phyloP scores from a whole-genome alignment of 53 echinoderm and acorn worm species.

The Stichopus horrens region DNA sequence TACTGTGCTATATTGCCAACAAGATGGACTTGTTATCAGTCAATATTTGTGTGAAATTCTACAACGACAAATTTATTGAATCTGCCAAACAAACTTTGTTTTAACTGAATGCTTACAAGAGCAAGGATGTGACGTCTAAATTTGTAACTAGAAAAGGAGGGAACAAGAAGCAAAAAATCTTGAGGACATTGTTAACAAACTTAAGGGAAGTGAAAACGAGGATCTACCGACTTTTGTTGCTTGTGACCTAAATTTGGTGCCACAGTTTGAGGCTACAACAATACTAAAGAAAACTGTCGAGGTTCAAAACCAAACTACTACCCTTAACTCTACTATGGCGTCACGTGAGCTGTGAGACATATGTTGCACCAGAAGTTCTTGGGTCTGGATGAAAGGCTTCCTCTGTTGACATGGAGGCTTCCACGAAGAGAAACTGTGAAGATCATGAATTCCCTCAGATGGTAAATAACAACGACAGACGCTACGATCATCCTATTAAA shows the following conservation, averaged over 20 bases:
- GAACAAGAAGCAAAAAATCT: constrained; percentile 16
- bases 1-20: neutral
- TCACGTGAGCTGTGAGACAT: constrained; percentile 34
- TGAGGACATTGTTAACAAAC: constrained; percentile 16
- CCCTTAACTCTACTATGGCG: constrained; percentile 23
- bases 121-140: constrained; percentile 7
- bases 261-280: constrained; percentile 31
- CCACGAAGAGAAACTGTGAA: neutral
- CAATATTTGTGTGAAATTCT: constrained; percentile 1
- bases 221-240: constrained; percentile 27
- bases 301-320: neutral
- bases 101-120: neutral
- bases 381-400: neutral
- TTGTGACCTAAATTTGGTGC: constrained; percentile 22
- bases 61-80: no score
- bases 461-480: neutral
- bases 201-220: constrained; percentile 4
- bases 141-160: constrained; percentile 9
- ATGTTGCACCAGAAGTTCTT: constrained; percentile 15
- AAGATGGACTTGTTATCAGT: neutral
- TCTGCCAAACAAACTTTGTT: constrained; percentile 17
- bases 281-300: constrained; percentile 1
- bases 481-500: neutral
- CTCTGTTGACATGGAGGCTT: neutral
- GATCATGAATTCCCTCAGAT: constrained; percentile 16